These are phyloP conservation scores for Cryptus armator DNA, from an alignment of 2,888 invertebrate genomes.

Conservation along the genomic window DNA sequence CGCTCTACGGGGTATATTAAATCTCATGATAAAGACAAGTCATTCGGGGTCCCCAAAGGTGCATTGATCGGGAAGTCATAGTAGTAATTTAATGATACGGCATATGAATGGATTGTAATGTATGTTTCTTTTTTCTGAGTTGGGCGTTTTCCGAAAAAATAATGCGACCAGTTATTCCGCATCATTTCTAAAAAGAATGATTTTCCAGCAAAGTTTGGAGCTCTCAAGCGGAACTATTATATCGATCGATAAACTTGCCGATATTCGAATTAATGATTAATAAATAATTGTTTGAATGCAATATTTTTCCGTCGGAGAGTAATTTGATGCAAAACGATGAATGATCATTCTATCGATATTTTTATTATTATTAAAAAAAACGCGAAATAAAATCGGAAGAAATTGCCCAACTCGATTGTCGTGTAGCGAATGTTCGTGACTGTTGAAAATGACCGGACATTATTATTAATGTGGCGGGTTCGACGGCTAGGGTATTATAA, in stretches of 20 bases:
- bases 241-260: too few relatives aligned
- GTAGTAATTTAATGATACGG: constrained; percentile 14
- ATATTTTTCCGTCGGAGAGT: too few relatives aligned
- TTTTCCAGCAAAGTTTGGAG: too few relatives aligned
- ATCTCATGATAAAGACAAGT: constrained; percentile 44
- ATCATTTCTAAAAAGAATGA: too few relatives aligned
- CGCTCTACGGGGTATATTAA: constrained; percentile 59
- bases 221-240: too few relatives aligned
- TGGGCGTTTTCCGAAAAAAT: background rate
- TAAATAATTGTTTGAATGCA: too few relatives aligned
- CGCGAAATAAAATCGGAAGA: background rate
- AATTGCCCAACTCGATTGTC: constrained; percentile 15
- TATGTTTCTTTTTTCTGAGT: constrained; percentile 15
- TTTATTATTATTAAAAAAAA: background rate
- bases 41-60: constrained; percentile 82
- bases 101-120: background rate
- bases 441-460: constrained; percentile 47
- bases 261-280: too few relatives aligned
- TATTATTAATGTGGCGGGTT: constrained; percentile 57
- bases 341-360: background rate
- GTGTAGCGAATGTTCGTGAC: constrained; percentile 23
- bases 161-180: background rate
- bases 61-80: constrained; percentile 80
- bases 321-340: background rate
- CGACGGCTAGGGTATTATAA: constrained; percentile 46